Evolutionary conservation across 2,888 invertebrate genomes (phyloP), one percentile per base, ranked within the genome.

Genomic region (Tridacna gigas): DNA sequence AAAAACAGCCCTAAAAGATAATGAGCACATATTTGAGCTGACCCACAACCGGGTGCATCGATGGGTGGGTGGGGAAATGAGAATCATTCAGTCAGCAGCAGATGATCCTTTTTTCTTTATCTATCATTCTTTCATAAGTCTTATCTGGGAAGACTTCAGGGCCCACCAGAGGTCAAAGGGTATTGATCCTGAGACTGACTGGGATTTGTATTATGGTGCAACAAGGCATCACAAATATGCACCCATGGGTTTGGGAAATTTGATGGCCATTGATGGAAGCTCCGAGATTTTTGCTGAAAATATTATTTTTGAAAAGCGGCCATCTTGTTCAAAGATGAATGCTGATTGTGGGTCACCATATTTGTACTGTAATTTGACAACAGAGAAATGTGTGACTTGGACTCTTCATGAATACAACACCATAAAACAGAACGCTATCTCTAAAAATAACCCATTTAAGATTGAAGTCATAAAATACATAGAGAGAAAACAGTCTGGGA

Each of bases 81-180:
- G 77, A n/a, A 81, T 83, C 12, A 87, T 92, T 56, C 90, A 91
- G 66, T 91, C 91, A 0, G 90, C 92, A 11, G 89, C 91, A 15
- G 90, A 88, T 79, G 93, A 93, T 66, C 91, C 92, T 0, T 79
- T 91, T 18, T 93, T 92, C 82, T 93, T 90, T 83, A 74, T 91
- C 4, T 89, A 91, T 60, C 92, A 92, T 77, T 83, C 91, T 0
- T 91, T 90, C 69, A 88, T 91, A 47, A 92, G 91, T 80, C 83
- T 88, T 71, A 79, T 92, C 20, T 92, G 91, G 91, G 89, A 90
- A 51, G 79, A 89, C 20, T 93, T 92, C 74, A 81, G 91, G 25
- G 74, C 67, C 2, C 83, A 86, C 1, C 90, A 91, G 75, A 76
- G 86, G 37, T 22, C 20, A 18, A 61, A 76, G 3, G 89, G 89